A percentile compares a stretch with the other conserved stretches of the same genome.
Evolutionary conservation across 1,140 invertebrate species (phyloP).

Genomic region (Nylanderia fulva): DNA sequence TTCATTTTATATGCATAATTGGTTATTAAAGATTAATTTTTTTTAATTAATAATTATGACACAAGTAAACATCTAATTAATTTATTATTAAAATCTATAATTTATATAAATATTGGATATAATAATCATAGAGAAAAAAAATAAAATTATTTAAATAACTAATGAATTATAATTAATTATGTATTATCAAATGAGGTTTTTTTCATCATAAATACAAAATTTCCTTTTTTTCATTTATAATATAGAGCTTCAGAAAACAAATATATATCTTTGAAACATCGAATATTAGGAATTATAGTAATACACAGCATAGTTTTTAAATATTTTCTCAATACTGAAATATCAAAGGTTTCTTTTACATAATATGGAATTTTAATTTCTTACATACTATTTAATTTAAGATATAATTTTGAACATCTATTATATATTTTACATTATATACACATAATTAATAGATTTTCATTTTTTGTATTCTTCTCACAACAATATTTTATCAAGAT

Average conservation of each 20-base stretch:
- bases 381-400: neutral
- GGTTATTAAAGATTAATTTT: too few species aligned
- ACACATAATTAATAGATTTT: neutral
- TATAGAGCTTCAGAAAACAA: neutral
- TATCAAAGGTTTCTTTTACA: neutral
- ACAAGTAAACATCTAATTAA: too few species aligned
- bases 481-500: conserved; percentile 6
- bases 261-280: neutral
- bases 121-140: neutral
- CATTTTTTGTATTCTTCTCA: neutral
- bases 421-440: neutral
- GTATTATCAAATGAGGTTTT: conserved; percentile 15
- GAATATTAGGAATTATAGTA: neutral
- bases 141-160: neutral
- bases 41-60: too few species aligned
- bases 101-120: neutral
- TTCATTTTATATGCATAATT: neutral
- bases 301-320: neutral
- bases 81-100: neutral
- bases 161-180: neutral
- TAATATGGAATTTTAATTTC: neutral
- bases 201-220: neutral
- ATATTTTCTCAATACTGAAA: neutral
- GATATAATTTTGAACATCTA: neutral
- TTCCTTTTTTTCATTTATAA: conserved; percentile 6